Base-by-base conservation (phyloP, 2,113 vertebrate species). In the Corythoichthys intestinalis region DNA sequence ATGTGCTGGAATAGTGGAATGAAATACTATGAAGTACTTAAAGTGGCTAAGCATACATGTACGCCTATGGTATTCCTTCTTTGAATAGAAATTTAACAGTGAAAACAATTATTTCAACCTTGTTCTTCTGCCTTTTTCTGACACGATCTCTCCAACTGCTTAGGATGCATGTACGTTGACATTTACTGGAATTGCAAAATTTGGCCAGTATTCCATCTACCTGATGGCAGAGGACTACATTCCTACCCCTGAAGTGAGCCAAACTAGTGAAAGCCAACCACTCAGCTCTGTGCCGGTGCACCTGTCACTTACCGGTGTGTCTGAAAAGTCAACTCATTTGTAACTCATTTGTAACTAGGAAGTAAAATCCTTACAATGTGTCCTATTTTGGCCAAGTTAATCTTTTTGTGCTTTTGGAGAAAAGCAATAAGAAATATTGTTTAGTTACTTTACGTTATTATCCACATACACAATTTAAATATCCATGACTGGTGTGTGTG, bases 181-280 rank as follows among this genome's bases (percentile, higher is more conserved):
- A 0, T 92, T 89, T 69, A 85, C 73, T 48, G 90, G 90, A 37
- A 48, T 75, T 0, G 89, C 87, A 4, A 0, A 60, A 8, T 66
- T 39, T 9, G 90, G 90, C 2, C 85, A 68, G 39, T 91, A 91
- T 69, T 73, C 67, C 52, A 72, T 92, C 72, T 76, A 79, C 79
- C 73, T 91, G 66, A 88, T 89, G 86, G 90, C 76, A 0, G 91
- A 91, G 63, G 91, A 92, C 74, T 53, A 69, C 28, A 77, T 86
- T 56, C 69, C 73, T 37, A 47, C 2, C 0, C 75, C 70, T 37
- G 75, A 34, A 57, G 38, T 2, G 0, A 50, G 4, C 61, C 39
- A 38, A 0, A 0, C 2, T 0, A 0, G 0, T 2, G 14, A 80
- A 37, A 73, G 35, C 48, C 3, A 49, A 3, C 76, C 90, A 9